Percentiles rank a stretch among this genome's conserved stretches.
Conservation (phyloP, 2,888 invertebrate genomes). For the Herminia tarsipennalis region DNA sequence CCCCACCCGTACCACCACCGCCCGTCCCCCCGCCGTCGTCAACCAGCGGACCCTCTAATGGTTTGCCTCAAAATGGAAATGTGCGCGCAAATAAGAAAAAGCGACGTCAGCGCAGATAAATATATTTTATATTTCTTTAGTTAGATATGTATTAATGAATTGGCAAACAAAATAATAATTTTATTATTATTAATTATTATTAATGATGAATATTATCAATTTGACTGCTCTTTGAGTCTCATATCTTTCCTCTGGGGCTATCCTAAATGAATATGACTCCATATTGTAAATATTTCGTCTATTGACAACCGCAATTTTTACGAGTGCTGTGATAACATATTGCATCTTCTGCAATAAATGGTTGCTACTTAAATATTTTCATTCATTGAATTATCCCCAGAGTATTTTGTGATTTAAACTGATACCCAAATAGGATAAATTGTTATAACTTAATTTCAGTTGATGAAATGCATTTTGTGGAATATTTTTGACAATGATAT, state of each 20-base stretch:
- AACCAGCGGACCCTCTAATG: slow-evolving; percentile 51
- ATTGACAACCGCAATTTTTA: slow-evolving; percentile 71
- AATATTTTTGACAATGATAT: slow-evolving; percentile 52
- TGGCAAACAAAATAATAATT: slow-evolving; percentile 43
- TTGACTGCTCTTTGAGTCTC: slow-evolving; percentile 60
- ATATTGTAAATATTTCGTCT: slow-evolving; percentile 64
- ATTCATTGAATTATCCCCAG: slow-evolving; percentile 57
- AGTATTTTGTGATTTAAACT: slow-evolving; percentile 56
- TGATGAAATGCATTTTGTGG: slow-evolving; percentile 61
- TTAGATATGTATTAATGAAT: slow-evolving; percentile 34
- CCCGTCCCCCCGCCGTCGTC: slow-evolving; percentile 21
- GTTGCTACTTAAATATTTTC: slow-evolving; percentile 54
- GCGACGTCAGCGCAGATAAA: slow-evolving; percentile 75
- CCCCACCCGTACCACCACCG: slow-evolving; percentile 31
- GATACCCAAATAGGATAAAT: slow-evolving; percentile 50
- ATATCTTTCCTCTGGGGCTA: slow-evolving; percentile 59
- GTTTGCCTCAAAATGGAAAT: slow-evolving; percentile 45
- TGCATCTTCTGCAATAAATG: slow-evolving; percentile 60
- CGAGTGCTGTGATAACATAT: slow-evolving; percentile 79
- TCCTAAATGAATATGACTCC: slow-evolving; percentile 46
- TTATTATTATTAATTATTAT: slow-evolving; percentile 43
- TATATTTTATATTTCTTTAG: slow-evolving; percentile 24
- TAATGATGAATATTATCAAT: slow-evolving; percentile 50
- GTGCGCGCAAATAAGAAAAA: slow-evolving; percentile 68
- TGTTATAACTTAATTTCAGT: slow-evolving; percentile 54